phyloP scores from a whole-genome alignment of 2,888 invertebrate genomes.

The Plemyria rubiginata region DNA sequence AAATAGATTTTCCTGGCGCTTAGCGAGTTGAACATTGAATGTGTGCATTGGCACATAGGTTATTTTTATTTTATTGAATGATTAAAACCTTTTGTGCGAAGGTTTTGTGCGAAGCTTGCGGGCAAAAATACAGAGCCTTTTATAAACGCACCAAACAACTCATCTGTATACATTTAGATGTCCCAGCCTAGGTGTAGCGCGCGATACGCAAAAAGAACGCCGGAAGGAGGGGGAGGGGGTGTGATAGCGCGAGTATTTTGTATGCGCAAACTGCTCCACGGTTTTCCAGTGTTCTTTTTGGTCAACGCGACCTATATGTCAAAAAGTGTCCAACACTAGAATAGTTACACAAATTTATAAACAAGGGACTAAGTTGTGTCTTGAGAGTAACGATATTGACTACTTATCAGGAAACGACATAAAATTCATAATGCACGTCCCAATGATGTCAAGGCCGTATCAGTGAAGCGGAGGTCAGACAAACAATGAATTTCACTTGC shows the following conservation, averaged over 20 bases:
- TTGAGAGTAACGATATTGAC: conserved; percentile 4
- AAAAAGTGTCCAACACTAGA: no score
- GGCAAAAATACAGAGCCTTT: conserved; percentile 4
- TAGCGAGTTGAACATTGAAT: conserved; percentile 8
- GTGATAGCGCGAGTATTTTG: no score
- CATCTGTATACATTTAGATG: background rate
- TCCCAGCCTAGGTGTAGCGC: no score
- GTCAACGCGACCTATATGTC: no score
- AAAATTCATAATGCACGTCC: conserved; percentile 14
- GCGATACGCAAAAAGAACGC: no score
- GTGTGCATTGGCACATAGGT: conserved; percentile 11
- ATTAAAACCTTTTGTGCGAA: no score
- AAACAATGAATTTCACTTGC: conserved; percentile 30
- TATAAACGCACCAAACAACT: background rate
- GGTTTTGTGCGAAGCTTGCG: conserved; percentile 6
- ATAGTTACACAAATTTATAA: background rate
- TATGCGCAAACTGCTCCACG: no score
- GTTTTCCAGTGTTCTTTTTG: no score
- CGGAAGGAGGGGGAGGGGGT: no score
- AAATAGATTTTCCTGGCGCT: conserved; percentile 11
- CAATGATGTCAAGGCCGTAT: conserved; percentile 22
- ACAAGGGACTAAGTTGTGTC: background rate
- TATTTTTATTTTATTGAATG: conserved; percentile 17
- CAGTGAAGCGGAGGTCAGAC: conserved; percentile 9
- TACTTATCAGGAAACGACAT: conserved; percentile 21